Percentiles rank a stretch among this genome's conserved stretches.
These are phyloP conservation scores for Acrocephalus scirpaceus DNA, from an alignment of 2,797 vertebrate genomes.

Conservation along the genomic window DNA sequence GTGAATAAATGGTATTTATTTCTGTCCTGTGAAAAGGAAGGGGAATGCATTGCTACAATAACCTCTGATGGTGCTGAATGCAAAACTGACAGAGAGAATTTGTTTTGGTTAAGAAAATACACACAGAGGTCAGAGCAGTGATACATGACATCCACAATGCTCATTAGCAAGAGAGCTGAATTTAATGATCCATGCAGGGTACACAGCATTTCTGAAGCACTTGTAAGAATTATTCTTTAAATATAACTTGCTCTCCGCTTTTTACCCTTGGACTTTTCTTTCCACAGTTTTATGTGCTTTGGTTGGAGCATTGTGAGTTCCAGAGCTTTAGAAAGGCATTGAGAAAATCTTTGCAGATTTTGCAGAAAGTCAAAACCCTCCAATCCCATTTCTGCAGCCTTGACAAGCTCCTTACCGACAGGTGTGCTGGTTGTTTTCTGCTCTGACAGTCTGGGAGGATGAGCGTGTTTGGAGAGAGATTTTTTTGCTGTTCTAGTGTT, in stretches of 20 bases:
- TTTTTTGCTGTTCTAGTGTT: neutral
- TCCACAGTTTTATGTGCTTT: neutral
- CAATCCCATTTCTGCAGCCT: neutral
- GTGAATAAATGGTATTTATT: neutral
- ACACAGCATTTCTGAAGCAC: neutral
- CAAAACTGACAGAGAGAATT: neutral
- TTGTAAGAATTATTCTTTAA: neutral
- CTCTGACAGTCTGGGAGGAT: neutral
- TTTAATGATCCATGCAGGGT: neutral
- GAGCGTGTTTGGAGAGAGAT: neutral
- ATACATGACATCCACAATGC: neutral
- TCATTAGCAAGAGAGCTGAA: neutral
- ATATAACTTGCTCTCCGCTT: neutral
- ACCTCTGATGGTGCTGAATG: neutral
- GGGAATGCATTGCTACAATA: neutral
- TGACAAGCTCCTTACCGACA: neutral
- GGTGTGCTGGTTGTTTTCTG: neutral
- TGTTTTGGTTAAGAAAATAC: neutral
- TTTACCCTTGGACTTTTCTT: neutral
- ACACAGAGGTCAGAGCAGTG: neutral
- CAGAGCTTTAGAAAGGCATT: neutral
- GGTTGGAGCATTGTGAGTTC: neutral
- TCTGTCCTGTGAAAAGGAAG: neutral
- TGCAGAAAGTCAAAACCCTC: neutral
- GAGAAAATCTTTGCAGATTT: neutral